Percentiles rank a stretch among this genome's conserved stretches.
Conservation (phyloP, 2,888 invertebrate species). For the Anthrax anthrax region DNA sequence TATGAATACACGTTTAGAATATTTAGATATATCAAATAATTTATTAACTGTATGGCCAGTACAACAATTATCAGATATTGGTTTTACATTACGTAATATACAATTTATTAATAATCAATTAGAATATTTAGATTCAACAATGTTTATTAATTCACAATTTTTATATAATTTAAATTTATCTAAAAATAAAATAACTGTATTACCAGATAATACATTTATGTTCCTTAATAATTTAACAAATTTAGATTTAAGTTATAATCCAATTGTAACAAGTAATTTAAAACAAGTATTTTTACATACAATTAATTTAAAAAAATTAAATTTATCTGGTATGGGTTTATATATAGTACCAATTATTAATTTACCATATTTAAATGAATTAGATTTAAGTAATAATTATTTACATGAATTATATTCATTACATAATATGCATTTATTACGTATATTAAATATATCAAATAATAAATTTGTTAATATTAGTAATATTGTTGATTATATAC, state of each 20-base stretch:
- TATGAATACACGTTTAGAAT: slow-evolving; percentile 63
- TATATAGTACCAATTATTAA: slow-evolving; percentile 62
- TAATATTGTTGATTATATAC: slow-evolving; percentile 56
- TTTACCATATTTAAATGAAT: slow-evolving; percentile 58
- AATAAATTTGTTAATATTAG: slow-evolving; percentile 64
- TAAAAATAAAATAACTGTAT: slow-evolving; percentile 64
- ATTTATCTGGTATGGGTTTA: slow-evolving; percentile 62
- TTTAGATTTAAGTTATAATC: slow-evolving; percentile 67
- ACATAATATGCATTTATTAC: slow-evolving; percentile 53
- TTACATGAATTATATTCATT: slow-evolving; percentile 57
- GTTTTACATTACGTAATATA: slow-evolving; percentile 61
- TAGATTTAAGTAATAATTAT: slow-evolving; percentile 67
- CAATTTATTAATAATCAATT: slow-evolving; percentile 66
- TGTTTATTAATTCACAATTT: slow-evolving; percentile 70
- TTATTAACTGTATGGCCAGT: slow-evolving; percentile 68
- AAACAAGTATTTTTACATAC: slow-evolving; percentile 79
- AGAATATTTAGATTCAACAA: slow-evolving; percentile 75
- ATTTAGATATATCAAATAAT: slow-evolving; percentile 65
- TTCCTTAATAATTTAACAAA: slow-evolving; percentile 63
- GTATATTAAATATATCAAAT: slow-evolving; percentile 58
- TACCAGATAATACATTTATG: slow-evolving; percentile 80
- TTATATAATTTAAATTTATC: slow-evolving; percentile 63
- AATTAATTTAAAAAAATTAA: slow-evolving; percentile 63
- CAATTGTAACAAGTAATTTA: slow-evolving; percentile 67
- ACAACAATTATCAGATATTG: slow-evolving; percentile 60